Conservation (phyloP, 2,797 vertebrate genomes). For the Poecilia velifera region DNA sequence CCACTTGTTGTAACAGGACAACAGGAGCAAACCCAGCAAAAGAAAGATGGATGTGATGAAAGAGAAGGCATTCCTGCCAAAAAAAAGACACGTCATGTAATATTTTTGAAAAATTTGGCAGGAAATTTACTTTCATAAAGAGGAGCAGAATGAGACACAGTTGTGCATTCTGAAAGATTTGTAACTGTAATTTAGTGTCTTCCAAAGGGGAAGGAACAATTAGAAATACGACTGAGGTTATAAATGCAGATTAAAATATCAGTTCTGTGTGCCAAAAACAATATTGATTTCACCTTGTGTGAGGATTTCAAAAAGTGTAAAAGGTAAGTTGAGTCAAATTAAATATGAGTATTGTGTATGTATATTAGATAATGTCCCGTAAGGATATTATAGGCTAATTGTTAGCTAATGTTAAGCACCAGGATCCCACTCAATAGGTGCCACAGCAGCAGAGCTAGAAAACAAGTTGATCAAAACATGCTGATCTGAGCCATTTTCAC, state of each 20-base stretch:
- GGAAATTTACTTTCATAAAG: too few species aligned
- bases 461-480: slow-evolving; percentile 2
- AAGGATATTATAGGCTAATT: background rate
- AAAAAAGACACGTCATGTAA: too few species aligned
- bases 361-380: background rate
- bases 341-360: background rate
- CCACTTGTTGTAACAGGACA: too few species aligned
- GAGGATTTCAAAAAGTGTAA: background rate
- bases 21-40: too few species aligned
- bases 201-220: background rate
- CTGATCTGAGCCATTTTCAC: slow-evolving; percentile 2
- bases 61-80: too few species aligned
- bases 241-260: background rate
- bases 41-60: too few species aligned
- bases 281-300: background rate
- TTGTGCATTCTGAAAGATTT: too few species aligned
- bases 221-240: background rate
- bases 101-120: too few species aligned
- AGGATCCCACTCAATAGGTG: background rate
- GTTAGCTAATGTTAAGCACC: background rate
- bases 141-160: too few species aligned
- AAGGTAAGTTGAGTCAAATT: background rate
- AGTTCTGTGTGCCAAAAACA: background rate
- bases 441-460: slow-evolving; percentile 2
- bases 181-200: too few species aligned